Percentiles rank a stretch among this genome's conserved stretches.
phyloP scores from a whole-genome alignment of 2,888 invertebrate species.

The Pollenia labialis region DNA sequence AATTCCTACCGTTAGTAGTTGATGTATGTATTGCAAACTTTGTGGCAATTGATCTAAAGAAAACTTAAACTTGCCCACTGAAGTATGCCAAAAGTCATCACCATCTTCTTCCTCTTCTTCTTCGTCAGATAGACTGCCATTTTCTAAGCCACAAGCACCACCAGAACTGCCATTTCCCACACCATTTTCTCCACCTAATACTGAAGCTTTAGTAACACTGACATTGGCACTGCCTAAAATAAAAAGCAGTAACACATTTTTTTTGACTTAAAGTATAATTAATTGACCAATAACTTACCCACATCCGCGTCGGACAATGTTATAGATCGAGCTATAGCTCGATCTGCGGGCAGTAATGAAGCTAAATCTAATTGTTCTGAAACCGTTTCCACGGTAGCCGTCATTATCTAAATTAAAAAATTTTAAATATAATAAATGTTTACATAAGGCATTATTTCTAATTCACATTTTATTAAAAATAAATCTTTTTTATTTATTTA shows the following conservation, averaged over 20 bases:
- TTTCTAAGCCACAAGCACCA: slow-evolving; percentile 85
- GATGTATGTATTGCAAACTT: slow-evolving; percentile 96
- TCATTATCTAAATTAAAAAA: slow-evolving; percentile 89
- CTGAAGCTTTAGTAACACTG: slow-evolving; percentile 88
- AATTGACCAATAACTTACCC: slow-evolving; percentile 85
- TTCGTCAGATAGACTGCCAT: slow-evolving; percentile 89
- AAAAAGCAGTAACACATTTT: not conserved
- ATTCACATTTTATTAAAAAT: slow-evolving; percentile 7
- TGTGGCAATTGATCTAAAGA: slow-evolving; percentile 94
- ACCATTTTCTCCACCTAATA: slow-evolving; percentile 87
- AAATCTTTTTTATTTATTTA: slow-evolving; percentile 36
- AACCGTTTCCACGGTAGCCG: slow-evolving; percentile 97
- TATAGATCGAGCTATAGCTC: slow-evolving; percentile 93
- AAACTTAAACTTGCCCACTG: slow-evolving; percentile 96
- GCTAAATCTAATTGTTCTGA: slow-evolving; percentile 95
- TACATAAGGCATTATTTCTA: not conserved
- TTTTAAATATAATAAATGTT: not conserved
- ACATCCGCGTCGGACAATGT: slow-evolving; percentile 95
- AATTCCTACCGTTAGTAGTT: slow-evolving; percentile 88
- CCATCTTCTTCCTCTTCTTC: slow-evolving; percentile 88
- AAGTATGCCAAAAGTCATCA: slow-evolving; percentile 96
- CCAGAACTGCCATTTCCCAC: slow-evolving; percentile 87
- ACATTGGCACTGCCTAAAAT: slow-evolving; percentile 87
- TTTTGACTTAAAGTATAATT: too few species aligned
- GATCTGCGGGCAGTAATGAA: slow-evolving; percentile 91